Evolutionary conservation across 2,113 vertebrate species (phyloP).

Genomic region (Oryzias curvinotus): DNA sequence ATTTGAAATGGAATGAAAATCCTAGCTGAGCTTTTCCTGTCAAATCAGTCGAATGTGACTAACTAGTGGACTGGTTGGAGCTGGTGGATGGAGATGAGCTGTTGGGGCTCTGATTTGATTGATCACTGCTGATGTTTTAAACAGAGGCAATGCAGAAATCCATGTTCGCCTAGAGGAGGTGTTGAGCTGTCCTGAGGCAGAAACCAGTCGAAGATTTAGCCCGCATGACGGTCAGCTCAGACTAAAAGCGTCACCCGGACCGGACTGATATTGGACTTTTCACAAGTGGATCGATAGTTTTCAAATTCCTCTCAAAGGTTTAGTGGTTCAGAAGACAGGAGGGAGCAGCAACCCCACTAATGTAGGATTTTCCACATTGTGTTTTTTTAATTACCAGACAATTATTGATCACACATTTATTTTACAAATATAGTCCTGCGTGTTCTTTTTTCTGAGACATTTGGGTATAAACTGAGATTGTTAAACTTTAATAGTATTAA

Average conservation of each 20-base stretch:
- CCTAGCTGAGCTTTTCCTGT: background rate
- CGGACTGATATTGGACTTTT: conserved; percentile 1
- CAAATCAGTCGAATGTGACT: background rate
- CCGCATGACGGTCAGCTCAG: background rate
- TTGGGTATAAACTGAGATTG: too few species aligned
- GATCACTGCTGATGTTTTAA: conserved; percentile 1
- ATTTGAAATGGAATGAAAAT: background rate
- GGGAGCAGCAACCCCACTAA: too few species aligned
- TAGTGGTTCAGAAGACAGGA: background rate
- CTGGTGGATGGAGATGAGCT: conserved; percentile 1
- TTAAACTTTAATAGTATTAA: too few species aligned
- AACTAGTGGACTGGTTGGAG: conserved; percentile 2
- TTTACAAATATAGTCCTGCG: too few species aligned
- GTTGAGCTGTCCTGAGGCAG: conserved; percentile 16
- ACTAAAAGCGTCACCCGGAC: conserved; percentile 36
- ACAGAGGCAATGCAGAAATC: conserved; percentile 35
- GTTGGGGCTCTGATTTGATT: background rate
- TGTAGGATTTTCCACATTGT: too few species aligned
- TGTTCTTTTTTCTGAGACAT: too few species aligned
- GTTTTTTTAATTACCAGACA: too few species aligned
- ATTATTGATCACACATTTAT: too few species aligned
- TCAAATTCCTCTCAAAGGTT: background rate
- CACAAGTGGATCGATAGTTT: conserved; percentile 4
- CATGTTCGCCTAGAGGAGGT: conserved; percentile 18
- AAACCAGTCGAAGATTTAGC: conserved; percentile 7